These are phyloP conservation scores for Xylocampa areola DNA, from an alignment of 2,888 invertebrate genomes.

Conservation along the genomic window DNA sequence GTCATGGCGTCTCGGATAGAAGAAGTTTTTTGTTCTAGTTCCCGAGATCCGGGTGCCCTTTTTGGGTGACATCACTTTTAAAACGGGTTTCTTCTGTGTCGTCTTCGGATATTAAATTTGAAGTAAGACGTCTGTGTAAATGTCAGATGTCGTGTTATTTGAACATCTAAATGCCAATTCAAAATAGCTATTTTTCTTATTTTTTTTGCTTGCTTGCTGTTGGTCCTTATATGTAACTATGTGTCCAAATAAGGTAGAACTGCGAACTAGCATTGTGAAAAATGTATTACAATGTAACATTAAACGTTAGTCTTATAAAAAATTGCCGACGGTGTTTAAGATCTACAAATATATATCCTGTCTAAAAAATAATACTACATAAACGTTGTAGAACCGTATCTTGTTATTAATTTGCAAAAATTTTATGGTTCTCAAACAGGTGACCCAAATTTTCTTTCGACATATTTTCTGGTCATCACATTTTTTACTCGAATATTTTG, in stretches of 20 bases:
- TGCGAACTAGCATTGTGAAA: background rate
- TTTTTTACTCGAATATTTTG: constrained; percentile 33
- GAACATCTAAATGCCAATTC: constrained; percentile 17
- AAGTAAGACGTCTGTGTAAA: constrained; percentile 1
- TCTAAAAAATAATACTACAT: no score
- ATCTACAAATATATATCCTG: no score
- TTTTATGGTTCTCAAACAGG: no score
- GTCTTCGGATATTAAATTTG: background rate
- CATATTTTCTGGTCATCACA: constrained; percentile 2
- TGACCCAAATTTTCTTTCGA: constrained; percentile 6
- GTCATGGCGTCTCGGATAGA: constrained; percentile 82
- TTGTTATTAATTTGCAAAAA: no score
- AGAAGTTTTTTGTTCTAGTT: constrained; percentile 73
- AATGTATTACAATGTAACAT: background rate
- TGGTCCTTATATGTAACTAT: constrained; percentile 8
- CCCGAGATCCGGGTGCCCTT: constrained; percentile 28
- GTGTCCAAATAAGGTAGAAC: constrained; percentile 23
- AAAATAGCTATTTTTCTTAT: constrained; percentile 10
- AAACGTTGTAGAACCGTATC: no score
- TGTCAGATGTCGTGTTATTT: constrained; percentile 11
- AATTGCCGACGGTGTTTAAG: background rate
- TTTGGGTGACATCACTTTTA: constrained; percentile 19
- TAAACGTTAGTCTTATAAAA: background rate
- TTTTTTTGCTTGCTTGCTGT: constrained; percentile 6
- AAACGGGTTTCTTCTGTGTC: background rate